Evolutionary conservation across 2,888 invertebrate species (phyloP).

Genomic region (Cepaea hortensis): DNA sequence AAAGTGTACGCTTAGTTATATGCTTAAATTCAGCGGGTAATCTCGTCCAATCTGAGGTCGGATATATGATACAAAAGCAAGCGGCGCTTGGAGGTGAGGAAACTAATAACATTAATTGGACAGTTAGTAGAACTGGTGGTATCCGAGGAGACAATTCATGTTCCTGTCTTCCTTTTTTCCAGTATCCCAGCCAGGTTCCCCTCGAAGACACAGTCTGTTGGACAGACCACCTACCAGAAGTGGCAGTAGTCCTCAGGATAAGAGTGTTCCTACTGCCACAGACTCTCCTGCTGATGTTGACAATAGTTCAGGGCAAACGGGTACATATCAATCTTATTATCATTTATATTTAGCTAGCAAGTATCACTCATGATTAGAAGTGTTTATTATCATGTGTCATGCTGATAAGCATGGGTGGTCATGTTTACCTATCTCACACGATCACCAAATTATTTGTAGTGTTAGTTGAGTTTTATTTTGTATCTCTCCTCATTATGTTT

Average conservation of each 20-base stretch:
- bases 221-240: conserved; percentile 70
- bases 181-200: conserved; percentile 45
- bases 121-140: no score
- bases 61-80: neutral
- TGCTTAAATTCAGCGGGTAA: no score
- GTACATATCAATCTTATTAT: neutral
- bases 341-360: neutral
- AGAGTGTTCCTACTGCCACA: neutral
- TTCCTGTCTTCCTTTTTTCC: neutral
- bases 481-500: no score
- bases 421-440: no score
- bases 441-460: no score
- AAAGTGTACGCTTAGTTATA: no score
- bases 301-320: conserved; percentile 9
- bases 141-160: no score
- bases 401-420: no score
- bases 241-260: conserved; percentile 53
- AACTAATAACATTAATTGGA: neutral
- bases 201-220: conserved; percentile 56
- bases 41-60: neutral
- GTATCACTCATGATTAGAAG: no score
- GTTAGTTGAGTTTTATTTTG: no score
- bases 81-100: neutral
- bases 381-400: no score
- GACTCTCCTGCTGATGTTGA: conserved; percentile 19